Percentiles rank a stretch among this genome's conserved stretches.
These are phyloP conservation scores for Phyllostomus discolor DNA, from an alignment of 2,113 vertebrate genomes.

Conservation along the genomic window DNA sequence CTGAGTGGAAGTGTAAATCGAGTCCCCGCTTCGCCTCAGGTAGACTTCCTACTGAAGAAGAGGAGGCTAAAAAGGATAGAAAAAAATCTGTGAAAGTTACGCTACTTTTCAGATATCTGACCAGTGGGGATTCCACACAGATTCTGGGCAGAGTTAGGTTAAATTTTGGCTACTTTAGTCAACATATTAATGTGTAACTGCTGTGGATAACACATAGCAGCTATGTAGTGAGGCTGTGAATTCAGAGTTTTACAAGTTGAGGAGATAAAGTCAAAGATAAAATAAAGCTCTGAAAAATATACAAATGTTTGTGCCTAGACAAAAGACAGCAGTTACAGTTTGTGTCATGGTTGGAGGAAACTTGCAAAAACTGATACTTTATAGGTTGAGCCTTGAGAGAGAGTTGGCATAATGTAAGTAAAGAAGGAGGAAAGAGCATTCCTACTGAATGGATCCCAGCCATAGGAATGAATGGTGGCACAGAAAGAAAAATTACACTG, in stretches of 20 bases:
- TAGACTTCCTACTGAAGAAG: not conserved
- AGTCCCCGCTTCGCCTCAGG: not conserved
- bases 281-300: not conserved
- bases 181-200: not conserved
- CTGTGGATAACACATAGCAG: not conserved
- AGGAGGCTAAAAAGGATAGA: not conserved
- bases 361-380: not conserved
- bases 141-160: not conserved
- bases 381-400: not conserved
- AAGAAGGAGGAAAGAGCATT: not conserved
- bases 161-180: not conserved
- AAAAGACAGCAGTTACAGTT: not conserved
- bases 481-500: not conserved
- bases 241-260: not conserved
- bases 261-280: not conserved
- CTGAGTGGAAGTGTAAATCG: not conserved
- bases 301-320: not conserved
- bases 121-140: not conserved
- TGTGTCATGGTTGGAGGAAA: not conserved
- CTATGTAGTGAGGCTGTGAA: not conserved
- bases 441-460: not conserved
- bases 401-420: not conserved
- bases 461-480: not conserved
- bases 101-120: not conserved
- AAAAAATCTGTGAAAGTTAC: not conserved